These are phyloP conservation scores for Armadillidium nasatum DNA, from an alignment of 1,140 invertebrate species.

Conservation along the genomic window DNA sequence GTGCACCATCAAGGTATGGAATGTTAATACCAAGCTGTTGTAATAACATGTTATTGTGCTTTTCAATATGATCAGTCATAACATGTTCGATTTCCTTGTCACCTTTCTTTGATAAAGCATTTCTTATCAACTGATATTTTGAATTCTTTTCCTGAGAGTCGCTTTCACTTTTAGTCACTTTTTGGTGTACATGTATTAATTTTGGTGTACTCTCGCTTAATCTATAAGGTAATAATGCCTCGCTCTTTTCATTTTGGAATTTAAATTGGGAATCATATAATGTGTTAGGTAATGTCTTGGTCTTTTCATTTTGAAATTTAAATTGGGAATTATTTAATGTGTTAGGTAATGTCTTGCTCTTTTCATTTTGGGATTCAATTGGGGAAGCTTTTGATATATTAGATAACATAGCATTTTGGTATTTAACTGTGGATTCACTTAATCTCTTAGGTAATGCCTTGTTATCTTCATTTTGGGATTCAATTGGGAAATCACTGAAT, in stretches of 20 bases:
- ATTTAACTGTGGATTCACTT: background rate
- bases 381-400: too few relatives aligned
- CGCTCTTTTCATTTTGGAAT: background rate
- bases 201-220: background rate
- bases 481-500: background rate
- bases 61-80: background rate
- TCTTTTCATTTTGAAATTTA: background rate
- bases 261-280: background rate
- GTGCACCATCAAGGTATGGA: background rate
- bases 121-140: background rate
- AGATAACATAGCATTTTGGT: background rate
- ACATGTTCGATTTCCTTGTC: background rate
- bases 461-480: background rate
- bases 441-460: too few relatives aligned
- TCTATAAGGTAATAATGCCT: background rate
- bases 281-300: too few relatives aligned
- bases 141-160: background rate
- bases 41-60: background rate
- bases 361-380: background rate
- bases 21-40: background rate
- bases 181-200: background rate
- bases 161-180: background rate
- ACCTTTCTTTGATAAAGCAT: background rate
- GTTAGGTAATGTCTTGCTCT: background rate
- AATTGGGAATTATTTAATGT: background rate